A percentile compares a stretch with the other conserved stretches of the same genome.
These are phyloP conservation scores for Hemitrygon akajei DNA, from an alignment of 2,797 vertebrate species.

Conservation along the genomic window DNA sequence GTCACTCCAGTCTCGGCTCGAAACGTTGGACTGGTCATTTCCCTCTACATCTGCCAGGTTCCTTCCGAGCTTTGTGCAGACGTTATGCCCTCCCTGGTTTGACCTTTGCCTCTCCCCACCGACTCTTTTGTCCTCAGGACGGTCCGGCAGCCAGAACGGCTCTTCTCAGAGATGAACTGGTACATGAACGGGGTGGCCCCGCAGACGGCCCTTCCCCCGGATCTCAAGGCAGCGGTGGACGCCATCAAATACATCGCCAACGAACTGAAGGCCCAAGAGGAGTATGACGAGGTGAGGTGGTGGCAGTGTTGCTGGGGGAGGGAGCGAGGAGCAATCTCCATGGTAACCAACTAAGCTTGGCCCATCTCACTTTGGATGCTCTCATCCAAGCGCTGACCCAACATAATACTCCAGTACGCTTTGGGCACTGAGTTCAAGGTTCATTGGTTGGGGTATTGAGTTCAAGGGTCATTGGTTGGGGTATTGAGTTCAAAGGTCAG, in stretches of 20 bases:
- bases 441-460: no score
- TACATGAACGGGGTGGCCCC: slow-evolving; percentile 70
- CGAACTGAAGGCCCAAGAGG: slow-evolving; percentile 74
- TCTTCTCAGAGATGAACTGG: slow-evolving; percentile 65
- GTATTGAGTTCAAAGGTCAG: no score
- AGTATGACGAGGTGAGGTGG: slow-evolving; percentile 66
- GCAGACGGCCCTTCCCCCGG: slow-evolving; percentile 60
- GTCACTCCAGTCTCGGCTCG: no score
- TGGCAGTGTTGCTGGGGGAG: neutral
- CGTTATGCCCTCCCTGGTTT: no score
- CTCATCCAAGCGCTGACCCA: neutral
- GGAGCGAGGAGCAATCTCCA: neutral
- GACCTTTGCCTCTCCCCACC: slow-evolving; percentile 44
- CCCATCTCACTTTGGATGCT: neutral
- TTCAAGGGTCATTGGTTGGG: no score
- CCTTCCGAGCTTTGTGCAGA: no score
- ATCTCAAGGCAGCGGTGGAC: slow-evolving; percentile 68
- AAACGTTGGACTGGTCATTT: no score
- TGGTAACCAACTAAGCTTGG: neutral
- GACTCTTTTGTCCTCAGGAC: neutral
- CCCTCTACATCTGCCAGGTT: no score
- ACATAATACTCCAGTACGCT: no score
- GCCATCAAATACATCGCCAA: slow-evolving; percentile 75
- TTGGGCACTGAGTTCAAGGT: no score
- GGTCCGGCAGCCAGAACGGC: slow-evolving; percentile 63